Conservation (phyloP, 2,888 invertebrate genomes). For the Eudasyphora cyanicolor region DNA sequence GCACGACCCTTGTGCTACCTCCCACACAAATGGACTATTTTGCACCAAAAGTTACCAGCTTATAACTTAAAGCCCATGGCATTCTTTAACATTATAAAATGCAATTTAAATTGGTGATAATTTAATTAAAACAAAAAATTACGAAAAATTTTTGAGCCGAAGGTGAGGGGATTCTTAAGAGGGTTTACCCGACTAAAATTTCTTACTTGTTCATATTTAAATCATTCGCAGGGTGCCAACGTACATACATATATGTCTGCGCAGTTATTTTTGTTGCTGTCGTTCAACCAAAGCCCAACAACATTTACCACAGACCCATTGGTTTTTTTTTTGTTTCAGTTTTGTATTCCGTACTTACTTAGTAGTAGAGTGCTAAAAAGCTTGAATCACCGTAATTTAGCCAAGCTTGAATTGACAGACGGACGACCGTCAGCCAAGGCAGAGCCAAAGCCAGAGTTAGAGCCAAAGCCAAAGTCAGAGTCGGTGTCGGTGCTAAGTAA, state of each 20-base stretch:
- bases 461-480: not conserved
- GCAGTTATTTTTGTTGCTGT: not conserved
- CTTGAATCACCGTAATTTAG: constrained; percentile 53
- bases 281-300: constrained; percentile 11
- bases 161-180: too few species aligned
- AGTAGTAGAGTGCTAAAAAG: constrained; percentile 60
- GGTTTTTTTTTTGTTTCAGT: constrained; percentile 21
- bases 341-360: constrained; percentile 44
- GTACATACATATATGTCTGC: not conserved
- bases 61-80: too few species aligned
- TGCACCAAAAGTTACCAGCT: too few species aligned
- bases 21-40: too few species aligned
- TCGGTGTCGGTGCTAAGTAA: constrained; percentile 50
- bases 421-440: not conserved
- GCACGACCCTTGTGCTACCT: too few species aligned
- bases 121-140: too few species aligned
- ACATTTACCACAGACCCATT: constrained; percentile 26
- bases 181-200: too few species aligned
- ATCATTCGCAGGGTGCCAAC: not conserved
- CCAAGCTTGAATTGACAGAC: not conserved
- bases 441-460: not conserved
- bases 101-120: too few species aligned
- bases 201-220: constrained; percentile 5
- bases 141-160: too few species aligned
- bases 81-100: too few species aligned